Evolutionary conservation across 2,888 invertebrate species (phyloP).

Genomic region (Gari tellinella): DNA sequence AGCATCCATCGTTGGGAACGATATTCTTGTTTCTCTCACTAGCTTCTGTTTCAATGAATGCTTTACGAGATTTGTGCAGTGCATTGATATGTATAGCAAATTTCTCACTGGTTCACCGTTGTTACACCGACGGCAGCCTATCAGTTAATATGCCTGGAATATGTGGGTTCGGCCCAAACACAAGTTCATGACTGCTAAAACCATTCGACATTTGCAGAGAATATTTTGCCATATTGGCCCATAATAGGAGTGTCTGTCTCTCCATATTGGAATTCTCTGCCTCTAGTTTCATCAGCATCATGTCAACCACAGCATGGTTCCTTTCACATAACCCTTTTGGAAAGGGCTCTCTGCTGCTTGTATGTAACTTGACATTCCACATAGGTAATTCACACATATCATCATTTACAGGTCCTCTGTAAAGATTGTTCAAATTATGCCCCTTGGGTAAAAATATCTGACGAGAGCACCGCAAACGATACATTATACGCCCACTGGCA

Average conservation of each 20-base stretch:
- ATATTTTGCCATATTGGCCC: slow-evolving; percentile 50
- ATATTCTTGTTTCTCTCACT: too few species aligned
- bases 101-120: slow-evolving; percentile 16
- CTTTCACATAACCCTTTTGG: too few species aligned
- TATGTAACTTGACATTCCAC: slow-evolving; percentile 24
- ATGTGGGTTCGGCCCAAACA: neutral
- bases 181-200: slow-evolving; percentile 35
- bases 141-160: neutral
- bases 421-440: too few species aligned
- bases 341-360: too few species aligned
- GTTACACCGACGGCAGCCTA: slow-evolving; percentile 36
- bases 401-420: too few species aligned
- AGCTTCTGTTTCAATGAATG: slow-evolving; percentile 57
- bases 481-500: too few species aligned
- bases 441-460: too few species aligned
- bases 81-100: slow-evolving; percentile 35
- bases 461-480: too few species aligned
- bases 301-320: too few species aligned
- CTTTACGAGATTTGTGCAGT: slow-evolving; percentile 36
- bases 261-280: slow-evolving; percentile 22
- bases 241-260: slow-evolving; percentile 21
- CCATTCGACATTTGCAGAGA: slow-evolving; percentile 51
- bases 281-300: too few species aligned
- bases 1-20: too few species aligned
- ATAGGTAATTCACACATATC: too few species aligned